Evolutionary conservation across 2,113 vertebrate species (phyloP).

Genomic region (Arenaria interpres): DNA sequence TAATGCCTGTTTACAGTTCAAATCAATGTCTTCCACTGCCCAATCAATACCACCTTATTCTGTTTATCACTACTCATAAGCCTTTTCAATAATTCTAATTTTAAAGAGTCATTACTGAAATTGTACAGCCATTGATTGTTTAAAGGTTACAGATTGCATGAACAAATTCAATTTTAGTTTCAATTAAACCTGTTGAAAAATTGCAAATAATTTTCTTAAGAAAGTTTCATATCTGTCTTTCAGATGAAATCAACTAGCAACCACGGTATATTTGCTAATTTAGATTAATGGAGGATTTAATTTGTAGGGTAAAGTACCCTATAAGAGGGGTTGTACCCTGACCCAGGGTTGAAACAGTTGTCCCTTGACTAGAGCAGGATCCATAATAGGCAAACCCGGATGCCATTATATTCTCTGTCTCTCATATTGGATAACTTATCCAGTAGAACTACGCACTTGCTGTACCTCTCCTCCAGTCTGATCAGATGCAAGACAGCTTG

Average conservation of each 20-base stretch:
- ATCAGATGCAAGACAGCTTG: neutral
- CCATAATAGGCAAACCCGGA: neutral
- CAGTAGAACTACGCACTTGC: neutral
- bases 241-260: neutral
- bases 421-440: neutral
- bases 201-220: neutral
- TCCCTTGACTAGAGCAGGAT: neutral
- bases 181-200: conserved; percentile 35
- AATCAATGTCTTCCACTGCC: conserved; percentile 41
- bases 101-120: conserved; percentile 68
- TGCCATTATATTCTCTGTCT: neutral
- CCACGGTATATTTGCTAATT: neutral
- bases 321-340: neutral
- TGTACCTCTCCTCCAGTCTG: neutral
- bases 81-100: conserved; percentile 75
- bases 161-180: conserved; percentile 55
- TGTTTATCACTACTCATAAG: conserved; percentile 61
- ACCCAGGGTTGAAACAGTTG: neutral
- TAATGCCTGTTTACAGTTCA: conserved; percentile 40
- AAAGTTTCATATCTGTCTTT: neutral
- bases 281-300: neutral
- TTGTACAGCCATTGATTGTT: conserved; percentile 67
- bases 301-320: neutral
- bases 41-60: conserved; percentile 69
- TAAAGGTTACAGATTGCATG: conserved; percentile 55